These are phyloP conservation scores for Labeo rohita DNA, from an alignment of 2,113 vertebrate genomes.

Conservation along the genomic window DNA sequence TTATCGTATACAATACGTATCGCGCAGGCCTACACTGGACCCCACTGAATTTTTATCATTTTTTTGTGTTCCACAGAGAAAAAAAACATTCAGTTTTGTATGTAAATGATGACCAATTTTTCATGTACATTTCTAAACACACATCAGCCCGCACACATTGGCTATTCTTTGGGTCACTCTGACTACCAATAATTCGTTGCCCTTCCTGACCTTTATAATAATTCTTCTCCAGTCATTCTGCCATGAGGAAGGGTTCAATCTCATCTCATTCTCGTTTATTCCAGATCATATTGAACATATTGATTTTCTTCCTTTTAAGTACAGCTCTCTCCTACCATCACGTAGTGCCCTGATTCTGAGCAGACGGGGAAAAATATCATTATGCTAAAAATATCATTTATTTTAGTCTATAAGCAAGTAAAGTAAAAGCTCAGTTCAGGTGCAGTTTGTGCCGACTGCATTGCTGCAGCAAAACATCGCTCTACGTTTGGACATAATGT, in stretches of 20 bases:
- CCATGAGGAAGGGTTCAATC: conserved; percentile 3
- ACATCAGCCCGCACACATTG: neutral
- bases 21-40: neutral
- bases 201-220: neutral
- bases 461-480: neutral
- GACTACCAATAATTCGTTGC: neutral
- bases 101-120: neutral
- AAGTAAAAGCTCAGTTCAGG: neutral
- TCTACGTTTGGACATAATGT: neutral
- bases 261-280: conserved; percentile 9
- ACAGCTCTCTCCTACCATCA: neutral
- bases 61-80: neutral
- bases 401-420: neutral
- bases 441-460: neutral
- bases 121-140: neutral
- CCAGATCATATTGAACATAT: neutral
- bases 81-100: neutral
- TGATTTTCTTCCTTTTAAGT: conserved; percentile 25
- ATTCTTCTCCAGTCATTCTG: neutral
- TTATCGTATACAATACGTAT: neutral
- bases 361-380: neutral
- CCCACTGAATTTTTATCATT: neutral
- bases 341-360: neutral
- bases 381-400: conserved; percentile 10
- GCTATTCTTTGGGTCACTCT: too few relatives aligned